A percentile compares a stretch with the other conserved stretches of the same genome.
These are phyloP conservation scores for Lepus europaeus DNA, from an alignment of 2,113 vertebrate genomes.

Conservation along the genomic window DNA sequence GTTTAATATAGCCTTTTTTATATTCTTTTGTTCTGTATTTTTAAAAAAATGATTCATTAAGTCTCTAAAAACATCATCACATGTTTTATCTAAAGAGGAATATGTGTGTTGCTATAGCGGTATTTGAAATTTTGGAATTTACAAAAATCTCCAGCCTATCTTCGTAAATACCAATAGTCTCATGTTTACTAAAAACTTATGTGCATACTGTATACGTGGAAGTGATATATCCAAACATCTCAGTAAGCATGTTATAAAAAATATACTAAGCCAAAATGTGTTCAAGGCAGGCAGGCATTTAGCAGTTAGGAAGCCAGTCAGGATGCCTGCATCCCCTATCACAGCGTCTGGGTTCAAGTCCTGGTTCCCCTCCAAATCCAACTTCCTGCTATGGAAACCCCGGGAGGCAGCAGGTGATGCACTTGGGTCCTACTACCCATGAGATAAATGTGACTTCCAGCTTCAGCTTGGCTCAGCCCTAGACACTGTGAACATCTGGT, in stretches of 20 bases:
- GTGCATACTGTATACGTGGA: not conserved
- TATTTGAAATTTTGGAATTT: not conserved
- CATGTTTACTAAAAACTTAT: constrained; percentile 5
- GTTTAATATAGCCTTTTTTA: constrained; percentile 33
- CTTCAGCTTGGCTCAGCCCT: no score
- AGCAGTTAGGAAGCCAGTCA: no score
- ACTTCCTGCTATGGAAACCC: no score
- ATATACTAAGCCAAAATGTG: no score
- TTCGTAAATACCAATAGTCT: not conserved
- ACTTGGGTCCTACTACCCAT: no score
- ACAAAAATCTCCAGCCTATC: not conserved
- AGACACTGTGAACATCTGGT: no score
- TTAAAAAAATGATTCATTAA: not conserved
- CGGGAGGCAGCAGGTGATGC: no score
- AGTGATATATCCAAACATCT: not conserved
- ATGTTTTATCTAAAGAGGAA: constrained; percentile 4
- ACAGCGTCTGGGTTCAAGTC: no score
- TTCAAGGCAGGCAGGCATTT: no score
- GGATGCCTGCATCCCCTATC: no score
- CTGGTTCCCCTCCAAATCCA: no score
- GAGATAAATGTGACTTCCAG: no score
- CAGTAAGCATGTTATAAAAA: not conserved
- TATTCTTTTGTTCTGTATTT: not conserved
- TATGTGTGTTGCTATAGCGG: not conserved
- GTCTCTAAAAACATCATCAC: not conserved